phyloP scores from a whole-genome alignment of 2,797 vertebrate genomes.

The Leptodactylus fallax region DNA sequence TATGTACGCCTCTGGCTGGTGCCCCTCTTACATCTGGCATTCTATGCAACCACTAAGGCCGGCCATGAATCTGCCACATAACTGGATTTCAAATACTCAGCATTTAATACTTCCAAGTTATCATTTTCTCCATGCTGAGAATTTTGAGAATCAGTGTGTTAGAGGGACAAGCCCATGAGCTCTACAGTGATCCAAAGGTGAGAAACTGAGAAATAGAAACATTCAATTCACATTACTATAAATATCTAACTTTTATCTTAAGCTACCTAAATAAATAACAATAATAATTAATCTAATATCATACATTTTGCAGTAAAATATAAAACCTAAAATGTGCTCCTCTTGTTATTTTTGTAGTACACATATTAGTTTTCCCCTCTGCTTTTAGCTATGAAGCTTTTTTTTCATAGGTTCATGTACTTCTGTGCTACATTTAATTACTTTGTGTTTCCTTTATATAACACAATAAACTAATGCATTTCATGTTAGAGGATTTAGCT shows the following conservation, averaged over 20 bases:
- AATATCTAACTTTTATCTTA: neutral
- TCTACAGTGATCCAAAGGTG: neutral
- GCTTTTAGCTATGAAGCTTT: neutral
- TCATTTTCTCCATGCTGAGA: too few species aligned
- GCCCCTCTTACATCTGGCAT: too few species aligned
- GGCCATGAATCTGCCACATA: too few species aligned
- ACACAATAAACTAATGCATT: conserved; percentile 56
- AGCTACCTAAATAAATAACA: neutral
- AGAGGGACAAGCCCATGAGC: too few species aligned
- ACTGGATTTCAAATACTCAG: too few species aligned
- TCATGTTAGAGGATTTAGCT: conserved; percentile 52
- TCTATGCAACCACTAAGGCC: too few species aligned
- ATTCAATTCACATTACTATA: neutral
- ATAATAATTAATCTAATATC: neutral
- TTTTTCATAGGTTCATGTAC: conserved; percentile 25
- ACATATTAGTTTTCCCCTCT: neutral
- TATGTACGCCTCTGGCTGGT: too few species aligned
- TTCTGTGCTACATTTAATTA: conserved; percentile 48
- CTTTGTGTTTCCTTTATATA: conserved; percentile 49
- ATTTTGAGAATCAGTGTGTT: too few species aligned
- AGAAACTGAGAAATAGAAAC: neutral
- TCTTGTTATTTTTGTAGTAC: neutral
- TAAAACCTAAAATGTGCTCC: neutral
- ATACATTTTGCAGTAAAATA: neutral
- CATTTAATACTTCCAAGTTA: too few species aligned